These are phyloP conservation scores for Desmophyllum pertusum DNA, from an alignment of 92 coral and sea anemone species.

Conservation along the genomic window DNA sequence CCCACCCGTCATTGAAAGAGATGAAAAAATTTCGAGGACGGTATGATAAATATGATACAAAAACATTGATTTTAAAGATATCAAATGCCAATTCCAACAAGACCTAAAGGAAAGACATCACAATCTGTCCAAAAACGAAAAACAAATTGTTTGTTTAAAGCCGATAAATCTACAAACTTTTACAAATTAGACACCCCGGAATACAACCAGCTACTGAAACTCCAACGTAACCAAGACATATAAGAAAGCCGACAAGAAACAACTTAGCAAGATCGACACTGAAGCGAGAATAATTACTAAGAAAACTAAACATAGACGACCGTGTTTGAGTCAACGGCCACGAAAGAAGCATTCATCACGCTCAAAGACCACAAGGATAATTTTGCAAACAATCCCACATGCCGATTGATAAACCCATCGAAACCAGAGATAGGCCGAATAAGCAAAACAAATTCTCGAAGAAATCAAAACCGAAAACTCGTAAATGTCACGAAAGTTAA, in stretches of 20 bases:
- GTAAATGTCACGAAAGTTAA: neutral
- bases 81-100: constrained; percentile 29
- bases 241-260: neutral
- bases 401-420: no score
- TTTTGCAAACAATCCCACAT: neutral
- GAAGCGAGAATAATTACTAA: neutral
- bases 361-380: neutral
- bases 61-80: constrained; percentile 12
- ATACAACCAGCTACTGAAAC: no score
- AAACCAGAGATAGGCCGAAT: no score
- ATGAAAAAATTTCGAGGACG: constrained; percentile 25
- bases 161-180: neutral
- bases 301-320: neutral
- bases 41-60: constrained; percentile 19
- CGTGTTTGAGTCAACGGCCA: neutral
- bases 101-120: neutral
- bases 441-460: no score
- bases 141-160: neutral
- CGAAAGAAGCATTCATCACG: neutral
- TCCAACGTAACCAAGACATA: neutral
- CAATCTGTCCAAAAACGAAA: neutral
- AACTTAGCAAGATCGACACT: neutral
- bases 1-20: constrained; percentile 34
- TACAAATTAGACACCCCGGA: no score
- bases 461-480: neutral